Conservation (phyloP, 2,888 invertebrate species). For the Apeira syringaria region DNA sequence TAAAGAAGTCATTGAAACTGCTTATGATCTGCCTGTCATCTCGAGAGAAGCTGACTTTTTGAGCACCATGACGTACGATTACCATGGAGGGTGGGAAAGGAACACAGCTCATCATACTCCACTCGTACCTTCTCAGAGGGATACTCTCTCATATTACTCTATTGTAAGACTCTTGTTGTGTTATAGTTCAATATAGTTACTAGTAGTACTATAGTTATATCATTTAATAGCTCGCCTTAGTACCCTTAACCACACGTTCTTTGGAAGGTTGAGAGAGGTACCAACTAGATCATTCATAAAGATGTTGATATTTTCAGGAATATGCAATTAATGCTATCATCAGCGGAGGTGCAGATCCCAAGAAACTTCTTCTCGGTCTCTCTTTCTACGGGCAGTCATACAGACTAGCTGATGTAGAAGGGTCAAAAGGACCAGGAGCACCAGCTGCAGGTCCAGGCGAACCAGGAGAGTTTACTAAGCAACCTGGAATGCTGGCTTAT, state of each 20-base stretch:
- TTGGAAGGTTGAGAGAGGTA: too few species aligned
- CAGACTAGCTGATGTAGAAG: constrained; percentile 79
- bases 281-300: neutral
- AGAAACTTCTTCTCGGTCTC: constrained; percentile 91
- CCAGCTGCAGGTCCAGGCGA: constrained; percentile 89
- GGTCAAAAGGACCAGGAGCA: constrained; percentile 81
- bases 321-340: constrained; percentile 91
- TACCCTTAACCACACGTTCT: too few species aligned
- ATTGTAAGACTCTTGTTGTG: too few species aligned
- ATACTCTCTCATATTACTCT: constrained; percentile 89
- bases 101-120: constrained; percentile 93
- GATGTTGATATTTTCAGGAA: constrained; percentile 77
- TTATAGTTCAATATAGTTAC: too few species aligned
- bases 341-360: constrained; percentile 88
- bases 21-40: constrained; percentile 90
- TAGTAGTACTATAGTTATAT: too few species aligned
- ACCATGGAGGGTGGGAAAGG: constrained; percentile 95
- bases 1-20: constrained; percentile 93
- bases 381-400: constrained; percentile 96
- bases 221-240: too few species aligned
- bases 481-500: constrained; percentile 94
- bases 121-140: constrained; percentile 85
- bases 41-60: constrained; percentile 90
- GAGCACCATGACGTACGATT: constrained; percentile 94
- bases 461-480: constrained; percentile 91